These are phyloP conservation scores for Terrapene triunguis DNA, from an alignment of 2,113 vertebrate genomes.

Conservation along the genomic window DNA sequence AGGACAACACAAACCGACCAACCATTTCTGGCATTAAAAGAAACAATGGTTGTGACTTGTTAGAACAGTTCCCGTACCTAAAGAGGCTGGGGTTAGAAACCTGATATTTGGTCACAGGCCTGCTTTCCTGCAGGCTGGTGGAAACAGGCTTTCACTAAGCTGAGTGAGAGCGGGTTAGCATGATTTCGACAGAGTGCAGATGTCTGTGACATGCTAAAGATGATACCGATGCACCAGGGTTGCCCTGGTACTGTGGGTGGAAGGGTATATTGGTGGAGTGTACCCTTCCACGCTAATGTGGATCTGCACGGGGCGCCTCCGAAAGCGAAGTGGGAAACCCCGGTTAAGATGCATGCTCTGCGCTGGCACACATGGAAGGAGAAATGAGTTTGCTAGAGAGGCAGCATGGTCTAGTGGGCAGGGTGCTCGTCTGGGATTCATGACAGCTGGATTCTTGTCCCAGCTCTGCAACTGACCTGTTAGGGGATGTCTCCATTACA, in stretches of 20 bases:
- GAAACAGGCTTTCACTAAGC: not conserved
- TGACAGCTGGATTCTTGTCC: no score
- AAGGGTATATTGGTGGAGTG: no score
- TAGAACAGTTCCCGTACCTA: slow-evolving; percentile 49
- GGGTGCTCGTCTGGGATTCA: no score
- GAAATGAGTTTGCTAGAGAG: not conserved
- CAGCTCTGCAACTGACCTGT: no score
- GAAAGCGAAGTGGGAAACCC: not conserved
- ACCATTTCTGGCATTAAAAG: not conserved
- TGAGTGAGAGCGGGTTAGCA: not conserved
- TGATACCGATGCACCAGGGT: no score
- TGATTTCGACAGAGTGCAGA: slow-evolving; percentile 1
- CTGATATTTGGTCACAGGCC: slow-evolving; percentile 52
- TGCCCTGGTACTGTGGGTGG: no score
- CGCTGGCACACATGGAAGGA: not conserved
- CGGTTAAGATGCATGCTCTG: not conserved
- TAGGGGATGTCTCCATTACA: no score
- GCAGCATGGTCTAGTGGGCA: not conserved
- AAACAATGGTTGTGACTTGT: slow-evolving; percentile 62
- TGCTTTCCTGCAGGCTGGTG: slow-evolving; percentile 19
- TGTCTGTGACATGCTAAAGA: not conserved
- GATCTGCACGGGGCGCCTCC: not conserved
- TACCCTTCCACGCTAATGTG: no score
- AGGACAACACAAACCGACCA: not conserved
- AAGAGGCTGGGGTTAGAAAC: slow-evolving; percentile 52